A percentile compares a stretch with the other conserved stretches of the same genome.
phyloP scores from a whole-genome alignment of 2,113 vertebrate genomes.

The Trematomus loennbergii region DNA sequence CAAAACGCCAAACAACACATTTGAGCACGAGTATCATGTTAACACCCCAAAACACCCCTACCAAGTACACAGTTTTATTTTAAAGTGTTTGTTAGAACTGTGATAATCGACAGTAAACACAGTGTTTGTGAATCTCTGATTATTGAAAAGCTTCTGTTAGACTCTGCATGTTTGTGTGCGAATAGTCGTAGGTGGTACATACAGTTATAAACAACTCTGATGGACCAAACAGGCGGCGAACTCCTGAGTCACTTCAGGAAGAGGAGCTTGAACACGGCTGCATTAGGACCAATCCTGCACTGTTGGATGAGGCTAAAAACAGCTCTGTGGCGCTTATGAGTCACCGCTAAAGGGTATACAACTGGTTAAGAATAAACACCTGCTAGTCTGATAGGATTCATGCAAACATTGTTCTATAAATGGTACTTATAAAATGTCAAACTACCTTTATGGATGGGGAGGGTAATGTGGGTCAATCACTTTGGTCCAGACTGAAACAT shows the following conservation, averaged over 20 bases:
- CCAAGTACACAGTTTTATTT: neutral
- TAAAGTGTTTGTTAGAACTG: neutral
- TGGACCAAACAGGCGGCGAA: neutral
- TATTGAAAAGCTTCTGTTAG: neutral
- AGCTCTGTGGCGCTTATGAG: neutral
- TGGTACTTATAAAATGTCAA: neutral
- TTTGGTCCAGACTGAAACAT: neutral
- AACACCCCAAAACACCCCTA: neutral
- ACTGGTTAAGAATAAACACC: conserved; percentile 3
- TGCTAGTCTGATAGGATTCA: neutral
- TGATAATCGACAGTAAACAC: neutral
- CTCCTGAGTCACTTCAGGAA: conserved; percentile 52
- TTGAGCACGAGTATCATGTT: neutral
- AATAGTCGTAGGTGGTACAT: conserved; percentile 3
- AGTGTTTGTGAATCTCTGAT: neutral
- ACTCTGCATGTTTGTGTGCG: conserved; percentile 3
- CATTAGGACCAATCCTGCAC: neutral
- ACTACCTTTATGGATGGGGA: neutral
- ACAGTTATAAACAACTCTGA: conserved; percentile 46
- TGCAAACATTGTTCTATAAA: neutral
- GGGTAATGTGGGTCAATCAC: neutral
- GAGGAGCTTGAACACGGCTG: conserved; percentile 16
- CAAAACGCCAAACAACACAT: conserved; percentile 15
- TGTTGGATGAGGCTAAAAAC: conserved; percentile 34
- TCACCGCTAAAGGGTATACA: neutral